Base-by-base conservation (phyloP, 1,140 invertebrate genomes). In the Popillia japonica region DNA sequence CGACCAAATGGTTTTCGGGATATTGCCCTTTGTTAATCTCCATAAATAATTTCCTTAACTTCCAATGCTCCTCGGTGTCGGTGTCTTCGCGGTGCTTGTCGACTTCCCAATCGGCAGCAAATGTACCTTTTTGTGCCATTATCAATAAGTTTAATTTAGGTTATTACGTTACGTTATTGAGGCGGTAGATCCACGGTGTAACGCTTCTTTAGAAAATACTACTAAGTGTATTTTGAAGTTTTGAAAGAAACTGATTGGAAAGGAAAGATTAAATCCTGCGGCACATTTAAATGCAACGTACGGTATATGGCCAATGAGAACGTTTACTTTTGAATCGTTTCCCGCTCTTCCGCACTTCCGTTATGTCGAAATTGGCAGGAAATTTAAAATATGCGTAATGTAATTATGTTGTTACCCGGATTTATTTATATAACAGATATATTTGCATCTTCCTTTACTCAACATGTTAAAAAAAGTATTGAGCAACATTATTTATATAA, bases 391-490 rank as follows among this genome's bases (percentile, higher is more conserved):
- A 48, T 48, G 44, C 11, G 44, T n/a, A 48, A 48, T 48, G 44
- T 9, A 3, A n/a, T 48, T 48, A 48, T 14, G 11, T 48, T 48
- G 4, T n/a, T n/a, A n/a, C n/a, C n/a, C n/a, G n/a, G n/a, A n/a
- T n/a, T n/a, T n/a, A n/a, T n/a, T n/a, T n/a, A n/a, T n/a, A n/a
- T n/a, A n/a, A n/a, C n/a, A n/a, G n/a, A n/a, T n/a, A n/a, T n/a
- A n/a, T 42, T 48, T 7, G 44, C 0, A n/a, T 48, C 14, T 42
- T 48, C 11, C 11, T 48, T 48, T 48, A 48, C 17, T 48, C 44
- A 48, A 48, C 44, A 48, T 48, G 44, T 48, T 48, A 48, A 48
- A 42, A 48, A n/a, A n/a, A n/a, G n/a, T n/a, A 48, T 48, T 48
- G 44, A 48, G 44, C 44, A 48, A 48, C 10, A 42, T 42, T 48